Percentiles rank a stretch among this genome's conserved stretches.
Evolutionary conservation across 2,888 invertebrate species (phyloP).

Genomic region (Clunio marinus): DNA sequence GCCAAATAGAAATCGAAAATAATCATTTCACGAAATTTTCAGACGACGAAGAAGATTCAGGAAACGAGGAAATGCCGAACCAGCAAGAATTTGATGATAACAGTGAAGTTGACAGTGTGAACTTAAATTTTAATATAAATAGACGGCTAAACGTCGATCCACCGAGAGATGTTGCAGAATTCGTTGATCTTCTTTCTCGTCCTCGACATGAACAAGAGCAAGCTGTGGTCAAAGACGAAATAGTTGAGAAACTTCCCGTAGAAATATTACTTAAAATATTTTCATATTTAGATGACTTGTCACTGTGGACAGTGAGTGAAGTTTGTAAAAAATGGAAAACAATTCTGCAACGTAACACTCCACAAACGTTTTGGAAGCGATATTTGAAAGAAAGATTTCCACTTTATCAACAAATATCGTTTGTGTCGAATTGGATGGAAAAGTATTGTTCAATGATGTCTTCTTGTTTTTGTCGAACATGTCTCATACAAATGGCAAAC

Average conservation of each 20-base stretch:
- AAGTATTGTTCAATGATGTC: conserved; percentile 64
- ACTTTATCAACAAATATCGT: conserved; percentile 69
- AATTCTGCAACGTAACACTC: conserved; percentile 72
- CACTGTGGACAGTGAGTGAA: conserved; percentile 81
- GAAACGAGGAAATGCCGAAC: conserved; percentile 70
- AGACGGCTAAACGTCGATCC: conserved; percentile 43
- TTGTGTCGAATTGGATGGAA: conserved; percentile 77
- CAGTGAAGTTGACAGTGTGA: conserved; percentile 32
- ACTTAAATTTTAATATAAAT: conserved; percentile 20
- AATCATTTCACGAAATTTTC: conserved; percentile 55
- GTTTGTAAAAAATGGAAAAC: conserved; percentile 83
- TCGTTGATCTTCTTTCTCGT: conserved; percentile 47
- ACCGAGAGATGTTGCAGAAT: conserved; percentile 47
- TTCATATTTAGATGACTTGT: conserved; percentile 85
- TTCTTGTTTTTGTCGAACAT: conserved; percentile 81
- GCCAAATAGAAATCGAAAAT: conserved; percentile 44
- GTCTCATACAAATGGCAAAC: conserved; percentile 79
- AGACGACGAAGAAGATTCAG: conserved; percentile 84
- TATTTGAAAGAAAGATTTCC: conserved; percentile 80
- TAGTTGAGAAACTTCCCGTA: conserved; percentile 45
- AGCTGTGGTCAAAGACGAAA: conserved; percentile 42
- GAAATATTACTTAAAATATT: conserved; percentile 81
- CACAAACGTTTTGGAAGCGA: conserved; percentile 73
- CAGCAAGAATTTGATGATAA: conserved; percentile 40
- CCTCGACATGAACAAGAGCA: conserved; percentile 44